Percentiles rank a stretch among this genome's conserved stretches.
Evolutionary conservation across 2,888 invertebrate genomes (phyloP).

Genomic region (Caenorhabditis becei): DNA sequence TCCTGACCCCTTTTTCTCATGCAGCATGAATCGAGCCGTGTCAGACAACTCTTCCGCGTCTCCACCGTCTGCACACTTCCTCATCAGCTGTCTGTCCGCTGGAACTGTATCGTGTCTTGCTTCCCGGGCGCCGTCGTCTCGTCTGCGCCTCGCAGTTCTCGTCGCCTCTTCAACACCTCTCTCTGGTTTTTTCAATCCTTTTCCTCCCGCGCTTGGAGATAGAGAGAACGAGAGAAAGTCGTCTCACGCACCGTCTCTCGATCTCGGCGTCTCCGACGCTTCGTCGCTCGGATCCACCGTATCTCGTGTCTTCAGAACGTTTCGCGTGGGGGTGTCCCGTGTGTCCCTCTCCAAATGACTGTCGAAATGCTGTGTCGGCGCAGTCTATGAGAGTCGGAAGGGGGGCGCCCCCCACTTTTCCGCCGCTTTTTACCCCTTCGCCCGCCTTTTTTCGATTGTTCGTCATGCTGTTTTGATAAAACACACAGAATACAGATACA

Average conservation of each 20-base stretch:
- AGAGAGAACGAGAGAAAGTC: constrained; percentile 14
- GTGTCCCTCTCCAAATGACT: constrained; percentile 36
- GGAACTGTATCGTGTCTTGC: constrained; percentile 32
- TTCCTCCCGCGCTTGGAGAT: constrained; percentile 28
- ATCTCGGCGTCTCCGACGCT: constrained; percentile 26
- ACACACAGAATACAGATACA: constrained; percentile 9
- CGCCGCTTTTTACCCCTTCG: constrained; percentile 8
- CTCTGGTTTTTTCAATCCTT: constrained; percentile 12
- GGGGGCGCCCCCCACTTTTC: neutral
- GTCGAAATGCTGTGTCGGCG: constrained; percentile 33
- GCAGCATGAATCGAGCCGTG: constrained; percentile 16
- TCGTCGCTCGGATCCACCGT: constrained; percentile 19
- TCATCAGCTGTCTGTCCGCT: constrained; percentile 2
- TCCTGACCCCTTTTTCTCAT: neutral
- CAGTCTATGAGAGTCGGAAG: neutral
- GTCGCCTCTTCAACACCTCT: constrained; percentile 33
- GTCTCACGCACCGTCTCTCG: constrained; percentile 21
- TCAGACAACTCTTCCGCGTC: neutral
- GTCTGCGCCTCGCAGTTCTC: constrained; percentile 11
- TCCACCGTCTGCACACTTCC: neutral
- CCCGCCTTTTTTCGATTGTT: constrained; percentile 33
- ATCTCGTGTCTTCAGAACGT: constrained; percentile 39
- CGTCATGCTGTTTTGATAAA: constrained; percentile 37
- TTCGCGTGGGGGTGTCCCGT: constrained; percentile 13
- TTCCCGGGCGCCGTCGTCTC: neutral